A percentile compares a stretch with the other conserved stretches of the same genome.
phyloP scores from a whole-genome alignment of 2,888 invertebrate species.

The Trissonchulus latispiculum region DNA sequence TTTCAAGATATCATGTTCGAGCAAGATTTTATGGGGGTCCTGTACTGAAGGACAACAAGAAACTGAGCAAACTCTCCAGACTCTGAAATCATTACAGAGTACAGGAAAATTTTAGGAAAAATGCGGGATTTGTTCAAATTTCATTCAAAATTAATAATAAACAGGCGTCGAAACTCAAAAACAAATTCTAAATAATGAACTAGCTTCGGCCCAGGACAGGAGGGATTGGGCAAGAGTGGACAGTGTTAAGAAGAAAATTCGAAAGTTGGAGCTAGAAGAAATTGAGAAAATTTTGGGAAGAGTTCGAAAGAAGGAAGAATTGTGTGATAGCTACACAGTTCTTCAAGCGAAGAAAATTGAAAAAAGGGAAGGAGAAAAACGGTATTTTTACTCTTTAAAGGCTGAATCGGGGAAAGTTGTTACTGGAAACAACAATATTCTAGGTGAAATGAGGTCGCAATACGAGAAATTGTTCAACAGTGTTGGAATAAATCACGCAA shows the following conservation, averaged over 20 bases:
- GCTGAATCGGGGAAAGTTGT: neutral
- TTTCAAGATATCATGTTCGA: no score
- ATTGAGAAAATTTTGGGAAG: neutral
- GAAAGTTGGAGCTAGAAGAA: neutral
- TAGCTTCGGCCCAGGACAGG: no score
- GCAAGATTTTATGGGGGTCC: no score
- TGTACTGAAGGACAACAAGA: no score
- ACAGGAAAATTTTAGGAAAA: no score
- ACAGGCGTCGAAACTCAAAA: no score
- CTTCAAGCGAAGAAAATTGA: neutral
- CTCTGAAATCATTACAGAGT: no score
- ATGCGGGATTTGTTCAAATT: no score
- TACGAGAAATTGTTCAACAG: neutral
- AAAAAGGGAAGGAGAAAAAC: neutral
- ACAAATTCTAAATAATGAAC: no score
- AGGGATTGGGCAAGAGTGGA: no score
- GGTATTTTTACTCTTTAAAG: neutral
- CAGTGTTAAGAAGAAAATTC: neutral
- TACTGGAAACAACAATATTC: neutral
- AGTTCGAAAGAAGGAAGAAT: neutral
- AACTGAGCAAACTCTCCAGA: no score
- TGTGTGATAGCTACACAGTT: neutral
- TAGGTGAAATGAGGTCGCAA: neutral
- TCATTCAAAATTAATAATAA: no score
- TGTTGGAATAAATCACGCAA: neutral